Evolutionary conservation across 2,113 vertebrate species (phyloP).

Genomic region (Electrona antarctica): DNA sequence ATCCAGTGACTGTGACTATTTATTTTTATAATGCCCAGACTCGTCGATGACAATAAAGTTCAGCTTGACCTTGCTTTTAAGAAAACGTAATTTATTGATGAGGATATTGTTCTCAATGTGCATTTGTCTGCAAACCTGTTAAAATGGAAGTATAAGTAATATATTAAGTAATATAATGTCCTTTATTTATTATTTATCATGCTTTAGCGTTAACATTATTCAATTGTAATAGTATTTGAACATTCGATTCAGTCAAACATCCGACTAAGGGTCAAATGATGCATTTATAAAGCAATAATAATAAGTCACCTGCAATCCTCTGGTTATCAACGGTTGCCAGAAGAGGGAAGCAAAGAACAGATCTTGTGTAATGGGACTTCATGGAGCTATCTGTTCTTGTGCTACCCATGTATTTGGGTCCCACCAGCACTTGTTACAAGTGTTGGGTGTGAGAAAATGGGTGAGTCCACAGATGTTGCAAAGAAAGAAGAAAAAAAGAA

Average conservation of each 20-base stretch:
- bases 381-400: no score
- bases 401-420: no score
- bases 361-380: no score
- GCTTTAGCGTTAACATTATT: not conserved
- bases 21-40: constrained; percentile 83
- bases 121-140: not conserved
- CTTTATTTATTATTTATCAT: not conserved
- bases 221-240: not conserved
- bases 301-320: not conserved
- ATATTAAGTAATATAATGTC: no score
- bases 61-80: constrained; percentile 64
- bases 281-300: not conserved
- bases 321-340: constrained; percentile 7
- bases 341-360: constrained; percentile 25
- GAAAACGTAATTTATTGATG: constrained; percentile 9
- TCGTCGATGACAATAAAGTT: constrained; percentile 72
- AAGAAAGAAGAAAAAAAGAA: no score
- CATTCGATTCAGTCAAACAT: not conserved
- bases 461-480: no score
- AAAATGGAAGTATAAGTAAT: no score
- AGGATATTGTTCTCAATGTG: not conserved
- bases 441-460: no score
- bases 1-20: constrained; percentile 81
- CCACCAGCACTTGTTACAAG: no score
- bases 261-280: not conserved